phyloP scores from a whole-genome alignment of 2,797 vertebrate species.

The Ctenochaetus hawaiiensis region DNA sequence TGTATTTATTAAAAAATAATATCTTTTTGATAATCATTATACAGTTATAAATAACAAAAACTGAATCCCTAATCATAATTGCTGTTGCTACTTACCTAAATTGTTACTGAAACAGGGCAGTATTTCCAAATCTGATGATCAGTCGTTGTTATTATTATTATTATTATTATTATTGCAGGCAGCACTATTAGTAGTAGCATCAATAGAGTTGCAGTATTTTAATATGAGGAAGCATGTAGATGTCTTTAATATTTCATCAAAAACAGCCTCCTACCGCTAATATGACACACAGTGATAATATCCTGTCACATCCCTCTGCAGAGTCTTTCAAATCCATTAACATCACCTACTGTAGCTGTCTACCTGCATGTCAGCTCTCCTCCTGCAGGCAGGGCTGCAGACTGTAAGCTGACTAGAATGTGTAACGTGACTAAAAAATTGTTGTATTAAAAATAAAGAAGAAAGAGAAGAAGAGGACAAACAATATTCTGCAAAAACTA shows the following conservation, averaged over 20 bases:
- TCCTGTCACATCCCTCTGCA: constrained; percentile 24
- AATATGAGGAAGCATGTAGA: background rate
- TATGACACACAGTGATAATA: constrained; percentile 18
- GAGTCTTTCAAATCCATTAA: constrained; percentile 8
- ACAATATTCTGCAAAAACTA: background rate
- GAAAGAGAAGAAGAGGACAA: too few relatives aligned
- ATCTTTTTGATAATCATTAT: background rate
- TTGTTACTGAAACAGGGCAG: background rate
- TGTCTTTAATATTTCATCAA: background rate
- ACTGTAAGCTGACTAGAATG: background rate
- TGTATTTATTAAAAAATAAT: background rate
- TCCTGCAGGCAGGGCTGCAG: background rate
- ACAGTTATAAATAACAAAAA: background rate
- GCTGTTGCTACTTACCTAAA: background rate
- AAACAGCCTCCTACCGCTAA: constrained; percentile 37
- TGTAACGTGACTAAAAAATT: too few relatives aligned
- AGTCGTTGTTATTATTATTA: background rate
- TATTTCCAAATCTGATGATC: background rate
- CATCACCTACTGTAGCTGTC: background rate
- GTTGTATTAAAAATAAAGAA: too few relatives aligned
- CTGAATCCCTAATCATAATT: background rate
- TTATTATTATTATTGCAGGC: too few relatives aligned
- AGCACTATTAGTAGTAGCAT: too few relatives aligned
- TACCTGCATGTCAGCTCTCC: background rate
- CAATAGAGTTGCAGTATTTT: background rate